phyloP scores from a whole-genome alignment of 2,888 invertebrate genomes.

The Scaptomyza caliginosa region DNA sequence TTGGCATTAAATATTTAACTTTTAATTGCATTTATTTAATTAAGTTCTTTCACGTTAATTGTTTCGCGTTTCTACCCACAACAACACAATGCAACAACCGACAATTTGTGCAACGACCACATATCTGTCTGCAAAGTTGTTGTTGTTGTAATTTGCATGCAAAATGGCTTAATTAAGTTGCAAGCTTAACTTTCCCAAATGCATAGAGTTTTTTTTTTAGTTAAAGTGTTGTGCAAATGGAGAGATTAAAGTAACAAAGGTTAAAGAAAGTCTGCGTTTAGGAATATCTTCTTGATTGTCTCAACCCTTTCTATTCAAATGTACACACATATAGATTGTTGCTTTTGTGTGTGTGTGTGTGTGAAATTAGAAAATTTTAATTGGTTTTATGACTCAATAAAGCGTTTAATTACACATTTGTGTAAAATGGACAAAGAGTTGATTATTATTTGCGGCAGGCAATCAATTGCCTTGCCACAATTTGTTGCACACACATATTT shows the following conservation, averaged over 20 bases:
- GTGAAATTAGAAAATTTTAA: neutral
- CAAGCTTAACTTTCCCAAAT: neutral
- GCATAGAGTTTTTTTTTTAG: neutral
- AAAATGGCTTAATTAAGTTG: neutral
- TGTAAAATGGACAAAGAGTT: neutral
- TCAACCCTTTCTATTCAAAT: neutral
- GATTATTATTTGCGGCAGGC: neutral
- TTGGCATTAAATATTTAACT: constrained; percentile 65
- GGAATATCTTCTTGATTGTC: neutral
- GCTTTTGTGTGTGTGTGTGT: neutral
- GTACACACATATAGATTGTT: neutral
- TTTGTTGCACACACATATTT: neutral
- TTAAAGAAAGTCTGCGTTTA: too few species aligned
- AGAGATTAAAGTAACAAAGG: too few species aligned
- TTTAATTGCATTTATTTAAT: constrained; percentile 78
- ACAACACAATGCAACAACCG: neutral
- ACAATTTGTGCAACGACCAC: neutral
- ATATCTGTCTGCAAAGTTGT: neutral
- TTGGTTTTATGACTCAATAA: neutral
- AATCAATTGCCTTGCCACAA: neutral
- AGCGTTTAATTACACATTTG: constrained; percentile 2
- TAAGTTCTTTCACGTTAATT: constrained; percentile 52
- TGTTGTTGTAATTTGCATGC: neutral
- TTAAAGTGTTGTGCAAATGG: neutral
- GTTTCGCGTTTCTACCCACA: neutral